These are phyloP conservation scores for Troglohyphantes excavatus DNA, from an alignment of 2,888 invertebrate species.

Conservation along the genomic window DNA sequence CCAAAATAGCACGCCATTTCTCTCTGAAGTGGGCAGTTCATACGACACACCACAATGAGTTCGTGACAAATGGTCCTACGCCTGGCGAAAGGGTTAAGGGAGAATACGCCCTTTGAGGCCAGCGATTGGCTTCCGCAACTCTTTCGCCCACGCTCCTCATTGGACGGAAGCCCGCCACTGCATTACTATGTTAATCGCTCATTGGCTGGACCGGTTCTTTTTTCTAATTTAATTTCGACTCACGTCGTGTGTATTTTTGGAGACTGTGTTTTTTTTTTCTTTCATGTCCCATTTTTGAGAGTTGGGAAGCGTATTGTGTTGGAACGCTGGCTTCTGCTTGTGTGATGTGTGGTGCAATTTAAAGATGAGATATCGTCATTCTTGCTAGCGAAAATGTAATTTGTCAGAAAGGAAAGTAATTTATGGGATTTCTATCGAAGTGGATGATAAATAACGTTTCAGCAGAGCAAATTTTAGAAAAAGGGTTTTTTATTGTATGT, in stretches of 20 bases:
- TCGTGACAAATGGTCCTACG: conserved; percentile 38
- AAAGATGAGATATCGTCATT: conserved; percentile 14
- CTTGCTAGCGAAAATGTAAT: conserved; percentile 25
- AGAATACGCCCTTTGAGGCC: conserved; percentile 67
- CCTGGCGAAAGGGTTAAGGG: conserved; percentile 67
- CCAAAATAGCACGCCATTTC: conserved; percentile 14
- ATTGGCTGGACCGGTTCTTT: conserved; percentile 62
- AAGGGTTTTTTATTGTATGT: too few relatives aligned
- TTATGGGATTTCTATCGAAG: conserved; percentile 8
- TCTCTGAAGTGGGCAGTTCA: conserved; percentile 3
- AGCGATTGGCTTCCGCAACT: conserved; percentile 72
- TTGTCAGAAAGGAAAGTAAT: conserved; percentile 13
- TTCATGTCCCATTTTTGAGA: neutral
- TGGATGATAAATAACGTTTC: neutral
- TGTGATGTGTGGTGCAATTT: conserved; percentile 15
- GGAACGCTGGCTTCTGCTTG: conserved; percentile 11
- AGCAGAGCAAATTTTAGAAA: too few relatives aligned
- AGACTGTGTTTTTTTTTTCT: neutral
- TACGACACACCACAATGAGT: neutral
- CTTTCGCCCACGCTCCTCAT: conserved; percentile 66
- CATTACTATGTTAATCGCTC: conserved; percentile 53
- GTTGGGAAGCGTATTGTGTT: neutral
- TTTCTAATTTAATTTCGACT: conserved; percentile 19
- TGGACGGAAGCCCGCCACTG: conserved; percentile 47
- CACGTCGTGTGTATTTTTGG: conserved; percentile 19